Base-by-base conservation (phyloP, 2,113 vertebrate genomes). In the Ceratotherium simum region DNA sequence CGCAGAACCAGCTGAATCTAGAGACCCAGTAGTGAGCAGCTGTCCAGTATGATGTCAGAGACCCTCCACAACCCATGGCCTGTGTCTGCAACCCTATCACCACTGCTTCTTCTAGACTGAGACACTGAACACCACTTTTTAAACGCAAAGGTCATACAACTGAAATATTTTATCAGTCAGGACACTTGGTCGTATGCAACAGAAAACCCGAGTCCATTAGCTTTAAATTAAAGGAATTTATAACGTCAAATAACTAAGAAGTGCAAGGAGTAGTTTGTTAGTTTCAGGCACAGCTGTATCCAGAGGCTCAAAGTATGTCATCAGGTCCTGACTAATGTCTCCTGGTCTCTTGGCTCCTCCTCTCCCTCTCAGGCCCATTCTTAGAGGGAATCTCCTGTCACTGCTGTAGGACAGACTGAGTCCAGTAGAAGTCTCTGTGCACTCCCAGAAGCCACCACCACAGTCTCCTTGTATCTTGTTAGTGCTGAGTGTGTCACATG, bases 41-140 rank as follows among this genome's bases (percentile, higher is more conserved):
- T 2, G 6, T 0, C 20, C 0, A 0, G 48, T 5, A 4, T 33
- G 16, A 39, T 12, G 31, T 23, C 46, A 20, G 76, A 76, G n/a
- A 12, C 39, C 25, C 14, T 75, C 64, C 8, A 3, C 4, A 9
- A 12, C 23, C 13, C 31, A 1, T 5, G 16, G 21, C 14, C 29
- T 3, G 46, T 54, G n/a, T 25, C 54, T 70, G 20, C 0, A 2
- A 12, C 48, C 39, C 82, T 42, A 2, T 31, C 9, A 0, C 33
- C 10, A 33, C 8, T 2, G 3, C 6, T 65, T 23, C 70, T 84
- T 87, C 56, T 23, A 36, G 48, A n/a, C 21, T 1, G 92, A 94
- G 83, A 62, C 18, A 36, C 6, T 14, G 36, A 95, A 56, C 8
- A 64, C 10, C 17, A 21, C 8, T 56, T 79, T 72, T 58, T 62